These are phyloP conservation scores for Caracal caracal DNA, from an alignment of 2,113 vertebrate species.

Conservation along the genomic window DNA sequence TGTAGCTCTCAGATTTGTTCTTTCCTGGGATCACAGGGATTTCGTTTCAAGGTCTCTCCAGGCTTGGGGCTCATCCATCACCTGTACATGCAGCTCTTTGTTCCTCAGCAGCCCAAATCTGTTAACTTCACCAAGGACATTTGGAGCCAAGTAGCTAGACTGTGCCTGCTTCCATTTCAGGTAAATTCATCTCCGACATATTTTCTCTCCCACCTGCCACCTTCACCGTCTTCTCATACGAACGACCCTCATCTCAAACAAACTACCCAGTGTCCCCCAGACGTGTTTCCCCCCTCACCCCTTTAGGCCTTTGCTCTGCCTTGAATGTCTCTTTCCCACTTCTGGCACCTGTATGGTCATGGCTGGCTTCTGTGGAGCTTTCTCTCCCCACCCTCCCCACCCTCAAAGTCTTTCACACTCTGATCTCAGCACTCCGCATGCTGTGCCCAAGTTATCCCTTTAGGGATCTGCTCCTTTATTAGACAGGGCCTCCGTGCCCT, in stretches of 20 bases:
- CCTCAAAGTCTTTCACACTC: not conserved
- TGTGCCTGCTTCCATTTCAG: not conserved
- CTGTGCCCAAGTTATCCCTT: not conserved
- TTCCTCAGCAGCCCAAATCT: not conserved
- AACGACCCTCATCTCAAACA: not conserved
- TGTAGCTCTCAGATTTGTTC: not conserved
- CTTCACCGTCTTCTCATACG: not conserved
- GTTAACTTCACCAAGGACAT: not conserved
- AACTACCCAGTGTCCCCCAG: not conserved
- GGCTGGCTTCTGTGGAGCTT: not conserved
- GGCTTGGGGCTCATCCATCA: not conserved
- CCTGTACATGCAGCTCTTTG: not conserved
- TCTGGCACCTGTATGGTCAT: not conserved
- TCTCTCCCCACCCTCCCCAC: not conserved
- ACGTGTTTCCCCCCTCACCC: not conserved
- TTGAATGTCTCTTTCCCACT: not conserved
- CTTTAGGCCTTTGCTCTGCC: not conserved
- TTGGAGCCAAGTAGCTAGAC: not conserved
- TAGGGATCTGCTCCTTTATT: not conserved
- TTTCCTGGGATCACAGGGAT: not conserved
- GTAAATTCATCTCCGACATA: not conserved
- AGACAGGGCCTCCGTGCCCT: fast-evolving
- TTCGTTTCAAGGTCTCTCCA: not conserved
- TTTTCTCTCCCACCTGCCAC: fast-evolving
- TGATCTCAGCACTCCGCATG: too few species aligned